These are phyloP conservation scores for Margaritifera margaritifera DNA, from an alignment of 2,888 invertebrate species.

Conservation along the genomic window DNA sequence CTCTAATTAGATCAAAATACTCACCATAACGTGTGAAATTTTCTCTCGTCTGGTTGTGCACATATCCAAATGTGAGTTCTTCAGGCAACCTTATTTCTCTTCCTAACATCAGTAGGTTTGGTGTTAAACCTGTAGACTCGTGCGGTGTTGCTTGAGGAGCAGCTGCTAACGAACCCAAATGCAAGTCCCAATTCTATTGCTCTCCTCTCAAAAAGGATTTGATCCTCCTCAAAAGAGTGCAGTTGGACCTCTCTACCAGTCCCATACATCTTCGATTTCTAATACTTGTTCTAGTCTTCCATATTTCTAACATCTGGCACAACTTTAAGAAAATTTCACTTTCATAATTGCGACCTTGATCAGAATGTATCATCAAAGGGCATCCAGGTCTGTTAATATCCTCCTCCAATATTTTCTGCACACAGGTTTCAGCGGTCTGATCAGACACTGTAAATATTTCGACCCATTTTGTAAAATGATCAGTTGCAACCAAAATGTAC, in stretches of 20 bases:
- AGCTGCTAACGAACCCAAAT: conserved; percentile 13
- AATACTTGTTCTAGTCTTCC: not conserved
- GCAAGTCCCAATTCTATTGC: conserved; percentile 14
- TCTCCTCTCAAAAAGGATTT: conserved; percentile 9
- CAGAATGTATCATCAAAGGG: too few species aligned
- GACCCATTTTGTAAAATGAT: too few species aligned
- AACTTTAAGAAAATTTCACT: conserved; percentile 15
- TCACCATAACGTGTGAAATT: conserved; percentile 2
- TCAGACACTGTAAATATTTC: too few species aligned
- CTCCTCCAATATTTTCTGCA: too few species aligned
- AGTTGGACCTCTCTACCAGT: conserved; percentile 1
- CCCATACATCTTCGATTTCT: conserved; percentile 12
- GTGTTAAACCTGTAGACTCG: conserved; percentile 8
- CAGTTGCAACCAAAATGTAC: too few species aligned
- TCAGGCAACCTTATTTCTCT: conserved; percentile 2
- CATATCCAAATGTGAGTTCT: conserved; percentile 1
- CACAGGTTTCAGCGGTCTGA: too few species aligned
- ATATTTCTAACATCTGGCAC: conserved; percentile 14
- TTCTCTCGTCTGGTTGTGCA: not conserved
- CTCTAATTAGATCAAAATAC: not conserved
- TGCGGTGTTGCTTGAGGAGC: conserved; percentile 11
- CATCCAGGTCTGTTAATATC: too few species aligned
- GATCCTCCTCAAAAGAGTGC: conserved; percentile 10
- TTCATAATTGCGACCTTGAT: too few species aligned
- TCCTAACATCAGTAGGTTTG: conserved; percentile 9